phyloP scores from a whole-genome alignment of 1,140 invertebrate species.

The Aphelinus atriplicis region DNA sequence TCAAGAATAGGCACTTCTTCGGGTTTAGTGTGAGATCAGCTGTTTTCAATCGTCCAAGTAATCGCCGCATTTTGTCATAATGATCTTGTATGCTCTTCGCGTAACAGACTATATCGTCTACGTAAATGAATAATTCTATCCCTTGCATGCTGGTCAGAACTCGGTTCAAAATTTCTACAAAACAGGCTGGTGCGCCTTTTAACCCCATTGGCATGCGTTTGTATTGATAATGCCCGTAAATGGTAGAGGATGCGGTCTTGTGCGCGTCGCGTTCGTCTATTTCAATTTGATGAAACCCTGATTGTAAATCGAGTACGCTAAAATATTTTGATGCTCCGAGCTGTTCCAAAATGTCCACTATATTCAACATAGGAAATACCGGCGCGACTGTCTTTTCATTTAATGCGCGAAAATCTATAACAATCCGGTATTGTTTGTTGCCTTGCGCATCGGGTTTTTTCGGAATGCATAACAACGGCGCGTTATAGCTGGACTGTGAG shows the following conservation, averaged over 20 bases:
- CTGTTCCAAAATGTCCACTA: constrained; percentile 56
- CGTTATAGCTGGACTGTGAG: constrained; percentile 49
- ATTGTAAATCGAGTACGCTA: constrained; percentile 60
- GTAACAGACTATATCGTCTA: constrained; percentile 58
- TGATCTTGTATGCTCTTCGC: constrained; percentile 53
- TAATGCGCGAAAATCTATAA: constrained; percentile 42
- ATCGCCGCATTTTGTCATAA: constrained; percentile 38
- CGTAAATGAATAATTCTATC: constrained; percentile 41
- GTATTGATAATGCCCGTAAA: constrained; percentile 34
- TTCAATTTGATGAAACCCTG: constrained; percentile 67
- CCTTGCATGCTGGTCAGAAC: constrained; percentile 48
- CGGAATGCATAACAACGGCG: constrained; percentile 52
- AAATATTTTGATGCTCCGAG: constrained; percentile 53
- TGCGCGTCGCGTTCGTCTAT: constrained; percentile 52
- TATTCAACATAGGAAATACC: constrained; percentile 66
- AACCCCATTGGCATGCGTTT: constrained; percentile 41
- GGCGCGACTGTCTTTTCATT: constrained; percentile 52
- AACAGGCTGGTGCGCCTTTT: constrained; percentile 52
- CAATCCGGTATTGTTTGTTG: constrained; percentile 45
- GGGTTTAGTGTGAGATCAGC: constrained; percentile 28
- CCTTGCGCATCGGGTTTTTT: constrained; percentile 56
- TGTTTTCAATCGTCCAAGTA: not conserved
- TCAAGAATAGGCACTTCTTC: not conserved
- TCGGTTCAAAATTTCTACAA: constrained; percentile 56
- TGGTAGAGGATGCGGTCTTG: constrained; percentile 60